phyloP scores from a whole-genome alignment of 2,888 invertebrate genomes.

The Plagodis pulveraria region DNA sequence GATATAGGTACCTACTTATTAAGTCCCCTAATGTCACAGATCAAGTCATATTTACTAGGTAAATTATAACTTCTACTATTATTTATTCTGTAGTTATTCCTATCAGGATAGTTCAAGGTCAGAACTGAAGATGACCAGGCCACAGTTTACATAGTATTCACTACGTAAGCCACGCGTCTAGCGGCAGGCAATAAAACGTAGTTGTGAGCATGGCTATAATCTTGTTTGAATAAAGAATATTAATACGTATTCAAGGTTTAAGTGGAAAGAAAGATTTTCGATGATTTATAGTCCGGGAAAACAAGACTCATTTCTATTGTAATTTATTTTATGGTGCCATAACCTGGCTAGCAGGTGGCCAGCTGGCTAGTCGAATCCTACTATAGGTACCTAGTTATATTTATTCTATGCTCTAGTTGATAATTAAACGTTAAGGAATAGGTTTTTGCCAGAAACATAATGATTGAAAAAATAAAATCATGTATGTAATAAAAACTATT shows the following conservation, averaged over 20 bases:
- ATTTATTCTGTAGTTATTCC: neutral
- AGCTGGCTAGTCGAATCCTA: too few relatives aligned
- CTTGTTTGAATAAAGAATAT: too few relatives aligned
- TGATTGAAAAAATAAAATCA: too few relatives aligned
- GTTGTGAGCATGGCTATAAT: neutral
- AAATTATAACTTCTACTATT: neutral
- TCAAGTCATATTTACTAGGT: neutral
- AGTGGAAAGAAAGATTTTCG: neutral
- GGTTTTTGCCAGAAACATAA: too few relatives aligned
- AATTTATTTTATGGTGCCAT: neutral
- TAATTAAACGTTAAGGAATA: too few relatives aligned
- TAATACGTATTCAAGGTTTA: too few relatives aligned
- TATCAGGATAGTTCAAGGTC: constrained; percentile 25
- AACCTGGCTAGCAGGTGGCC: too few relatives aligned
- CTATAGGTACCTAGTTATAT: too few relatives aligned
- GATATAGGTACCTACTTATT: neutral
- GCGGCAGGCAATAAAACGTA: neutral
- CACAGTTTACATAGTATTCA: neutral
- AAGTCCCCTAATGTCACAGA: too few relatives aligned
- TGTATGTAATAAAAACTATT: too few relatives aligned
- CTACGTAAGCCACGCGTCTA: neutral
- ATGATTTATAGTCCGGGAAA: neutral
- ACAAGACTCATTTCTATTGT: neutral
- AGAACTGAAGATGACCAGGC: constrained; percentile 12
- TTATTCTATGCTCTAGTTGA: too few relatives aligned